Conservation (phyloP, 2,113 vertebrate genomes). For the Colossoma macropomum region DNA sequence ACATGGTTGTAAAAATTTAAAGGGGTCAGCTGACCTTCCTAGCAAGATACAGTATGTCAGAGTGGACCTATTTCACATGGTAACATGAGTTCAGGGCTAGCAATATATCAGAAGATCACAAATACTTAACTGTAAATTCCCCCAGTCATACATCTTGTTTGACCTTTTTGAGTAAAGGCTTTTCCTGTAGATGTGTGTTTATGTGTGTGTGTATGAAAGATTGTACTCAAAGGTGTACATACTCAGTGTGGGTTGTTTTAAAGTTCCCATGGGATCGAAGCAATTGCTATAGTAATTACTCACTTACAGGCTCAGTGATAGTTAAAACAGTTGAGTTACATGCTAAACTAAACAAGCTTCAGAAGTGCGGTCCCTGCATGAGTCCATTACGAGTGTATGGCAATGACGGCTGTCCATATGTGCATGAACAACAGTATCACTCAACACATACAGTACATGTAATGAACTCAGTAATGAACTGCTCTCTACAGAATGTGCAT, state of each 20-base stretch:
- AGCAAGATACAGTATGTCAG: neutral
- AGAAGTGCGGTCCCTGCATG: conserved; percentile 24
- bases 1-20: neutral
- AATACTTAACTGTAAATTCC: neutral
- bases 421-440: conserved; percentile 21
- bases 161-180: conserved; percentile 40
- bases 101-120: neutral
- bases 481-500: conserved; percentile 30
- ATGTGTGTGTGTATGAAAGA: neutral
- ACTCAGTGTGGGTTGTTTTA: neutral
- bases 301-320: neutral
- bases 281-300: neutral
- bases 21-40: conserved; percentile 1
- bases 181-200: neutral
- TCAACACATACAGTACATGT: neutral
- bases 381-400: conserved; percentile 20
- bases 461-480: neutral
- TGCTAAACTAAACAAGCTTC: neutral
- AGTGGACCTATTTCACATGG: neutral
- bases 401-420: conserved; percentile 42
- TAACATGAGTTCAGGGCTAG: neutral
- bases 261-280: neutral
- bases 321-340: neutral
- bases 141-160: neutral
- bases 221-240: neutral